Evolutionary conservation across 1,140 invertebrate genomes (phyloP), one percentile per base, ranked within the genome.

Genomic region (Neodiprion lecontei): DNA sequence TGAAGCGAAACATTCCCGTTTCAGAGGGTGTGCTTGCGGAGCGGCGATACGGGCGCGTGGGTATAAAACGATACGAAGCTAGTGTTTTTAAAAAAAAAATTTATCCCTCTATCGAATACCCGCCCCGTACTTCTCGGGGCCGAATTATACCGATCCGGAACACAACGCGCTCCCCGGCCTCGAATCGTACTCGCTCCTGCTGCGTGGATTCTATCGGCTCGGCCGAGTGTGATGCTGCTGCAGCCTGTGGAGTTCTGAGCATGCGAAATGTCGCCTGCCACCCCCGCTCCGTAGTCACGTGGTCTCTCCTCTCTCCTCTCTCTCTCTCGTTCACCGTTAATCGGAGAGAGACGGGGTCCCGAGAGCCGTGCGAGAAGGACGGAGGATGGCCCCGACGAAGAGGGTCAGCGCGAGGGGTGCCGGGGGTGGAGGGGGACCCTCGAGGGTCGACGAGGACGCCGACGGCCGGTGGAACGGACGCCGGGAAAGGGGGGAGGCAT

Each of bases 201-300:
- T 40, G 73, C 72, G 70, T 28, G 67, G 61, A 68, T 77, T 73
- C 65, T 48, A 74, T 74, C 72, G 70, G 69, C 70, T 74, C 72
- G 70, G 69, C 70, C 74, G 74, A 76, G 73, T 71, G 70, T 50
- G 70, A 47, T 71, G 78, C 53, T 40, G 28, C 81, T 81, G 81
- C 81, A 83, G 85, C 84, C 82, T 83, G 85, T 83, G 75, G 83
- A 86, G 84, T 81, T 86, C 85, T 86, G 86, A 83, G 85, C 85
- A 86, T 86, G 87, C 85, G 85, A 86, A 86, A 84, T 86, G 85
- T 85, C 80, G 82, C 80, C 81, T 81, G 78, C 83, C 86, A 84
- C 85, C 87, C 86, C 86, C 85, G 85, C 86, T 83, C 81, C 77
- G 0, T 76, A 81, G 76, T 88, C 87, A 87, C 87, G 86, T 86